phyloP scores from a whole-genome alignment of 2,797 vertebrate species.

The Aselliscus stoliczkanus region DNA sequence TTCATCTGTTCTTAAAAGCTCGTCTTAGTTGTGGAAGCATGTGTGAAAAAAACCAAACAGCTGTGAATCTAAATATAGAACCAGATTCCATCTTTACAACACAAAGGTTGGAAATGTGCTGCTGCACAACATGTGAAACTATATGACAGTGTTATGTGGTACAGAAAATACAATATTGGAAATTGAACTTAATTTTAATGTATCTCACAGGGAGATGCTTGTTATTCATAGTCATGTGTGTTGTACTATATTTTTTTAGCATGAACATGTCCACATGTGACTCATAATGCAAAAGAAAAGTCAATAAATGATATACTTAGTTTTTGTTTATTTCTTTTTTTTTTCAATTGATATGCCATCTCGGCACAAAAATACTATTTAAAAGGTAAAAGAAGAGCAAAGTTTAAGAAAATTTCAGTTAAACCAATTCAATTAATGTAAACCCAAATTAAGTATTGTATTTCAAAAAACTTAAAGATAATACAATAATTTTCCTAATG shows the following conservation, averaged over 20 bases:
- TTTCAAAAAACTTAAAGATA: background rate
- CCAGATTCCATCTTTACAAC: background rate
- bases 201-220: background rate
- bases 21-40: slow-evolving; percentile 25
- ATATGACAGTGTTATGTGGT: slow-evolving; percentile 31
- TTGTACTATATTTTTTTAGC: background rate
- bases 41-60: slow-evolving; percentile 55
- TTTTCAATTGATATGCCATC: background rate
- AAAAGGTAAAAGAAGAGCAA: background rate
- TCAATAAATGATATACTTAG: background rate
- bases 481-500: background rate
- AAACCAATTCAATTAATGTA: background rate
- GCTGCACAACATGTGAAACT: background rate
- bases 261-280: background rate
- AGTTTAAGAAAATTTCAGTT: background rate
- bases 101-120: slow-evolving; percentile 27
- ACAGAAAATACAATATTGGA: slow-evolving; percentile 45
- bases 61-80: slow-evolving; percentile 62
- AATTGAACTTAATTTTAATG: slow-evolving; percentile 44
- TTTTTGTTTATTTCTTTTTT: background rate
- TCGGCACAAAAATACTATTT: background rate
- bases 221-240: background rate
- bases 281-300: background rate
- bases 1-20: slow-evolving; percentile 43
- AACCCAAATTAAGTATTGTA: background rate